Conservation (phyloP, 2,797 vertebrate species). For the Psittacula derbiana region DNA sequence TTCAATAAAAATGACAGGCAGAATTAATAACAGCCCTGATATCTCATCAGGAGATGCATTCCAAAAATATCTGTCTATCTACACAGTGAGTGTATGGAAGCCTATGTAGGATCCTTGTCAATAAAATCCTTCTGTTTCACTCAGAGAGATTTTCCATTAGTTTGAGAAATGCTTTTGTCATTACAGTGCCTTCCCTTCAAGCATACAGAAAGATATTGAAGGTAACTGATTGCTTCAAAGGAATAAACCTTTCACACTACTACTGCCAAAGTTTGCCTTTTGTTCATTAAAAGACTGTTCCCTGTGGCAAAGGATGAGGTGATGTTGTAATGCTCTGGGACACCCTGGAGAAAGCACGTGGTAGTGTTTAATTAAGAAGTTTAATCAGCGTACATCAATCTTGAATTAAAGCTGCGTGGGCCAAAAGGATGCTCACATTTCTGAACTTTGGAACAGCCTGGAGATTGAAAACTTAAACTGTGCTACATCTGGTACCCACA, state of each 20-base stretch:
- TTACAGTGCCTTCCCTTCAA: neutral
- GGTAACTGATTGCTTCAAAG: neutral
- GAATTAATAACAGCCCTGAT: conserved; percentile 34
- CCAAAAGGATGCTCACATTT: neutral
- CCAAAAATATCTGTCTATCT: conserved; percentile 45
- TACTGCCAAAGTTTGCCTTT: neutral
- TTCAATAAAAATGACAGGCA: conserved; percentile 43
- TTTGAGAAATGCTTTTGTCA: neutral
- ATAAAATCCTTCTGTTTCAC: neutral
- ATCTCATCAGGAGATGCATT: conserved; percentile 48
- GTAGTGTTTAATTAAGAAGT: neutral
- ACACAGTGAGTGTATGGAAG: neutral
- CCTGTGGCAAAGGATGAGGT: neutral
- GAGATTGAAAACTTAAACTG: neutral
- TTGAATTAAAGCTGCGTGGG: neutral
- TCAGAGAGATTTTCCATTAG: neutral
- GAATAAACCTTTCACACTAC: neutral
- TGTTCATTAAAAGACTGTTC: neutral
- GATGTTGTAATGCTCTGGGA: neutral
- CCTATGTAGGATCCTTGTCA: neutral
- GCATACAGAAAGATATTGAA: neutral
- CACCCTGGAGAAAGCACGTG: neutral
- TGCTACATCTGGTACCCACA: neutral
- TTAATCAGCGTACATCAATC: neutral
- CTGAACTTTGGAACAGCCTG: neutral